Conservation (phyloP, 1,140 invertebrate genomes). For the Drosophila bifasciata region DNA sequence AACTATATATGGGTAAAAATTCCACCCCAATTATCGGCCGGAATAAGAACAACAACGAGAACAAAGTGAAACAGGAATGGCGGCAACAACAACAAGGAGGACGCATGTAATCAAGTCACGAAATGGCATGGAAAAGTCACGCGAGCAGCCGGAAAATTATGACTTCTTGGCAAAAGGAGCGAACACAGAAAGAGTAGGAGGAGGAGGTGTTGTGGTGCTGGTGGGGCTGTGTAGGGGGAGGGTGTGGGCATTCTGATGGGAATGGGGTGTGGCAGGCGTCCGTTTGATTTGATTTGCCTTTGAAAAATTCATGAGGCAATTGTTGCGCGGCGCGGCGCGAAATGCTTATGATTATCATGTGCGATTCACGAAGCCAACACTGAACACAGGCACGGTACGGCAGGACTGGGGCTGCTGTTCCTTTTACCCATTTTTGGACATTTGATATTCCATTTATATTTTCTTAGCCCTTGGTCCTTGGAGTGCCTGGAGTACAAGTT, state of each 20-base stretch:
- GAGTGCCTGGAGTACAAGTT: neutral
- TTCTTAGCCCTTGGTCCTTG: neutral
- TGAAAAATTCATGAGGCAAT: slow-evolving; percentile 74
- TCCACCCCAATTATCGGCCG: slow-evolving; percentile 25
- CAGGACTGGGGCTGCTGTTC: slow-evolving; percentile 1
- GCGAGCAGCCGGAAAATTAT: slow-evolving; percentile 76
- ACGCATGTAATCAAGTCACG: slow-evolving; percentile 74
- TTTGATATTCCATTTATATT: slow-evolving; percentile 47
- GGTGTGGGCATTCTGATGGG: slow-evolving; percentile 20
- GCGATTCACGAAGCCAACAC: slow-evolving; percentile 35
- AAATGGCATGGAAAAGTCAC: slow-evolving; percentile 71
- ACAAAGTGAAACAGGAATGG: neutral
- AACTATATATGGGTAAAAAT: slow-evolving; percentile 13
- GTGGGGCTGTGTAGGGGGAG: no score
- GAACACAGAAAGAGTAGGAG: neutral
- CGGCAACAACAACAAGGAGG: slow-evolving; percentile 45
- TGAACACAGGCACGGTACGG: slow-evolving; percentile 18
- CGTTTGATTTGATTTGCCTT: slow-evolving; percentile 72
- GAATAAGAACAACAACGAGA: slow-evolving; percentile 15
- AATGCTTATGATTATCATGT: slow-evolving; percentile 58
- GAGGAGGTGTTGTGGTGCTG: no score
- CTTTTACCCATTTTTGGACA: slow-evolving; percentile 33
- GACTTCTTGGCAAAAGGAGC: slow-evolving; percentile 38
- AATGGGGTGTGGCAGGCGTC: slow-evolving; percentile 34
- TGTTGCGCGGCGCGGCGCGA: slow-evolving; percentile 54